Conservation (phyloP, 2,797 vertebrate species). For the Peromyscus nudipes region DNA sequence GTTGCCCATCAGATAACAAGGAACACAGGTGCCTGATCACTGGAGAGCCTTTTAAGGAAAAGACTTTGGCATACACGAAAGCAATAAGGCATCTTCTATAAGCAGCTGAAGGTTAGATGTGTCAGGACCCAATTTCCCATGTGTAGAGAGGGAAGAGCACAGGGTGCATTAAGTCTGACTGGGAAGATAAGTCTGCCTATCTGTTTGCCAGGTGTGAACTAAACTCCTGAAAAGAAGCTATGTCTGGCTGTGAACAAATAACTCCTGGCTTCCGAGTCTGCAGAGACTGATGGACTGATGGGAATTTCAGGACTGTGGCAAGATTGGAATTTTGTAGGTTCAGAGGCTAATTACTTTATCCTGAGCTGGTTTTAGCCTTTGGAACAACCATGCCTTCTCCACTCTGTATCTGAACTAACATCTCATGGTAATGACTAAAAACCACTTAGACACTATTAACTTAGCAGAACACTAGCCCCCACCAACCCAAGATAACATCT, state of each 20-base stretch:
- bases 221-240: not conserved
- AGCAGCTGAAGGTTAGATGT: not conserved
- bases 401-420: not conserved
- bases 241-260: not conserved
- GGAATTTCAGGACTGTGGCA: not conserved
- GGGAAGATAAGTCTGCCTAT: not conserved
- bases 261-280: not conserved
- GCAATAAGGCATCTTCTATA: not conserved
- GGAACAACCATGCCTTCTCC: not conserved
- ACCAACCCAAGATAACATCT: not conserved
- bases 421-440: not conserved
- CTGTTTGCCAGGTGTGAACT: not conserved
- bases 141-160: not conserved
- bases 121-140: not conserved
- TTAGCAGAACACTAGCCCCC: not conserved
- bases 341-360: not conserved
- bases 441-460: not conserved
- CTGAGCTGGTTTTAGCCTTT: not conserved
- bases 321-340: not conserved
- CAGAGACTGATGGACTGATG: not conserved
- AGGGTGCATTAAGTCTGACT: not conserved
- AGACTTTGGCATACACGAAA: not conserved
- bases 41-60: not conserved
- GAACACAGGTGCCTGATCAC: not conserved
- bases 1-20: not conserved